Percentiles rank a stretch among this genome's conserved stretches.
These are phyloP conservation scores for Gambusia yucatana DNA, from an alignment of 2,797 vertebrate species.

Conservation along the genomic window DNA sequence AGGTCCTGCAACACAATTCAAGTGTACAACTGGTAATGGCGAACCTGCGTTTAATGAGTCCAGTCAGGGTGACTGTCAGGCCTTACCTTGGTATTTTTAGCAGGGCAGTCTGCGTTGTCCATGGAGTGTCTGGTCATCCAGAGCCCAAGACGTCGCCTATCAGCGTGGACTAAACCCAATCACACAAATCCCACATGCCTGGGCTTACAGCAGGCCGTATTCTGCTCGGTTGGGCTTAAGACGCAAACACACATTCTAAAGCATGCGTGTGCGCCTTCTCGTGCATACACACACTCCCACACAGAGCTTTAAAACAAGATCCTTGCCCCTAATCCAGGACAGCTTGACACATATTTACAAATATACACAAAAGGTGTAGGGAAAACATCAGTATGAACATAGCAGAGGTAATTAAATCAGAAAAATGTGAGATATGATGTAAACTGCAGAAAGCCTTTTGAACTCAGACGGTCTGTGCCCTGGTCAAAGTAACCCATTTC, in stretches of 20 bases:
- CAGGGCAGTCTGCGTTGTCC: constrained; percentile 24
- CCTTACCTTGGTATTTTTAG: constrained; percentile 63
- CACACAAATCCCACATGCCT: constrained; percentile 70
- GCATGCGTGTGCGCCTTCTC: constrained; percentile 35
- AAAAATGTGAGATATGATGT: constrained; percentile 12
- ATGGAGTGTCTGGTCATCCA: constrained; percentile 34
- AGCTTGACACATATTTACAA: constrained; percentile 65
- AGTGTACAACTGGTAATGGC: constrained; percentile 4
- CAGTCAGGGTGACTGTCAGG: constrained; percentile 1
- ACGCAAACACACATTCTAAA: constrained; percentile 60
- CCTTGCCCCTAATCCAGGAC: constrained; percentile 69
- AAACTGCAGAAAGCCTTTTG: constrained; percentile 27
- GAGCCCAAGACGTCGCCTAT: constrained; percentile 38
- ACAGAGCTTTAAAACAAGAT: constrained; percentile 60
- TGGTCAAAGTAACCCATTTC: constrained; percentile 51
- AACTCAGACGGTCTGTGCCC: constrained; percentile 37
- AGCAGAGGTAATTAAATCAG: constrained; percentile 23
- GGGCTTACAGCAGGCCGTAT: constrained; percentile 62
- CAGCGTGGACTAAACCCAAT: constrained; percentile 57
- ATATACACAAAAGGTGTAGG: constrained; percentile 19
- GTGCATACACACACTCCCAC: constrained; percentile 40
- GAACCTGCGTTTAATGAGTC: constrained; percentile 7
- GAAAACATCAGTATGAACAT: neutral
- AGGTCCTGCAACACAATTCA: neutral
- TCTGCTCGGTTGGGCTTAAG: constrained; percentile 67